Percentiles rank a stretch among this genome's conserved stretches.
phyloP scores from a whole-genome alignment of 30 jellyfish, hydroid and myxozoan species.

The Pelagia noctiluca region DNA sequence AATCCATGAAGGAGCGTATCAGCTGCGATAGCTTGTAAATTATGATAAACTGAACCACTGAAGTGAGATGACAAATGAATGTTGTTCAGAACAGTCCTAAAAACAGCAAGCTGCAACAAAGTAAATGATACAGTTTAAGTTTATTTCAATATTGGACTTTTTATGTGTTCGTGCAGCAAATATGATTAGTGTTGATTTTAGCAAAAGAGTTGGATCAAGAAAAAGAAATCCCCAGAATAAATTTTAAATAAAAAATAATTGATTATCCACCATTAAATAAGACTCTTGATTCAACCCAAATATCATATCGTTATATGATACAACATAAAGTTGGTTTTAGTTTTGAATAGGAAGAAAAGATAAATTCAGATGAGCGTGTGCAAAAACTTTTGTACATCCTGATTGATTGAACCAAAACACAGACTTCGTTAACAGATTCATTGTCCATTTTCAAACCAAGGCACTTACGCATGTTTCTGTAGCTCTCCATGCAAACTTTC shows the following conservation, averaged over 20 bases:
- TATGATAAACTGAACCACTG: slow-evolving; percentile 42
- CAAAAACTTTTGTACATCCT: too few relatives aligned
- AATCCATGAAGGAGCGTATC: slow-evolving; percentile 60
- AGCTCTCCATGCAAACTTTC: slow-evolving; percentile 81
- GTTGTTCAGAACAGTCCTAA: slow-evolving; percentile 42
- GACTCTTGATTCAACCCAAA: background rate
- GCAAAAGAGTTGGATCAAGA: background rate
- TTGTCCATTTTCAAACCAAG: too few relatives aligned
- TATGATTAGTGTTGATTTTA: background rate
- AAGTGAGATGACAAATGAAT: slow-evolving; percentile 46
- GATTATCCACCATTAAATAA: background rate
- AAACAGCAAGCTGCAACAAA: slow-evolving; percentile 40
- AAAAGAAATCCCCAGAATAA: background rate
- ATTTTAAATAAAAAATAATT: background rate
- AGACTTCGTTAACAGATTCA: too few relatives aligned
- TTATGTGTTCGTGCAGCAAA: background rate
- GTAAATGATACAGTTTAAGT: background rate
- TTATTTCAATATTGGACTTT: background rate
- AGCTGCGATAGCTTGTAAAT: slow-evolving; percentile 44
- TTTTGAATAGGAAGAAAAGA: background rate
- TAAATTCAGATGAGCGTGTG: background rate
- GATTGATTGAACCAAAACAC: too few relatives aligned
- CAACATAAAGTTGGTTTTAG: too few relatives aligned
- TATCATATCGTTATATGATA: too few relatives aligned
- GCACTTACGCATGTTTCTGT: slow-evolving; percentile 86